A percentile compares a stretch with the other conserved stretches of the same genome.
Conservation (phyloP, 1,140 invertebrate species). For the Chelonus insularis region DNA sequence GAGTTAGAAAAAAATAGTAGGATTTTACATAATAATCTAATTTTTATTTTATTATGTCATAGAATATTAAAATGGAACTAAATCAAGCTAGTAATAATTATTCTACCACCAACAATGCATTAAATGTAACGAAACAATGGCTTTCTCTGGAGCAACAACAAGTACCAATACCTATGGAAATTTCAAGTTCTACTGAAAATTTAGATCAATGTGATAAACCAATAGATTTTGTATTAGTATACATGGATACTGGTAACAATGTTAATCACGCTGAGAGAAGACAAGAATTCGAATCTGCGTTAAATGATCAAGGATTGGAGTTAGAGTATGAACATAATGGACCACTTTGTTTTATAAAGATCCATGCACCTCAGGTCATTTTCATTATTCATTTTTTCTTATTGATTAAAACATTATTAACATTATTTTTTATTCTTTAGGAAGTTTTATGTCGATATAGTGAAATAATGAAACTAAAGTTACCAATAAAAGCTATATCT, state of each 20-base stretch:
- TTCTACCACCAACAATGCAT: too few species aligned
- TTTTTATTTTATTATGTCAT: too few species aligned
- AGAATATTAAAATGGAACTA: too few species aligned
- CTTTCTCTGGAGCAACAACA: too few species aligned
- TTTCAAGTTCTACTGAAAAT: too few species aligned
- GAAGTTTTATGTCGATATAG: slow-evolving; percentile 81
- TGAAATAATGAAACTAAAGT: slow-evolving; percentile 84
- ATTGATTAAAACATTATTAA: not conserved
- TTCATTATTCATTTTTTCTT: not conserved
- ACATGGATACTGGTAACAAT: slow-evolving; percentile 60
- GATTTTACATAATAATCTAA: too few species aligned
- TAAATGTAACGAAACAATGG: too few species aligned
- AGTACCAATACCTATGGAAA: too few species aligned
- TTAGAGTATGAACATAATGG: slow-evolving; percentile 66
- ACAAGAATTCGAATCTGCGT: slow-evolving; percentile 64
- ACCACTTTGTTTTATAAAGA: slow-evolving; percentile 68
- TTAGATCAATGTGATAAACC: too few species aligned
- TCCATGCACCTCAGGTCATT: slow-evolving; percentile 72
- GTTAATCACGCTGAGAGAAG: slow-evolving; percentile 54
- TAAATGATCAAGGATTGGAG: slow-evolving; percentile 65
- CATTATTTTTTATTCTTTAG: slow-evolving; percentile 29
- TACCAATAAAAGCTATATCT: slow-evolving; percentile 79
- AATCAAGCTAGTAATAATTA: too few species aligned
- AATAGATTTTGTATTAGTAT: slow-evolving; percentile 72
- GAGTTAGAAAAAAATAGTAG: too few species aligned